Evolutionary conservation across 1,140 invertebrate species (phyloP).

Genomic region (Harpegnathos saltator): DNA sequence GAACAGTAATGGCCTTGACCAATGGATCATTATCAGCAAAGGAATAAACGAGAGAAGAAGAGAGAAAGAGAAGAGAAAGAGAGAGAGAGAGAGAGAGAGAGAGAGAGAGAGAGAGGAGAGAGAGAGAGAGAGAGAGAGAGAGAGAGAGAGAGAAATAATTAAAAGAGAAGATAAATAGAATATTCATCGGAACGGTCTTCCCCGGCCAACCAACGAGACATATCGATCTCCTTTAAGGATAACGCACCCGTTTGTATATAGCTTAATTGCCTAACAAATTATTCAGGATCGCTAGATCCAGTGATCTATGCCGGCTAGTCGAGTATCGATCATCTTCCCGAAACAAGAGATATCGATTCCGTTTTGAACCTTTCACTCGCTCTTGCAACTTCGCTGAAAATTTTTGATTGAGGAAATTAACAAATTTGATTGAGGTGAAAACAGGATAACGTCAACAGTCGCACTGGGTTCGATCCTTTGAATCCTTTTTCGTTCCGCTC

Average conservation of each 20-base stretch:
- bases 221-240: conserved; percentile 81
- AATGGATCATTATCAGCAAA: conserved; percentile 83
- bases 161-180: conserved; percentile 33
- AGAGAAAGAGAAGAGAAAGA: conserved; percentile 16
- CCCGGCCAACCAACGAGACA: conserved; percentile 81
- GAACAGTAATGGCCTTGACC: conserved; percentile 79
- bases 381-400: conserved; percentile 20
- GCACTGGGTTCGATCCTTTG: background rate
- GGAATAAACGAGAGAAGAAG: conserved; percentile 76
- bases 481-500: background rate
- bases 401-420: no score
- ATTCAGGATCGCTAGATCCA: conserved; percentile 79
- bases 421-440: conserved; percentile 13
- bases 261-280: conserved; percentile 82
- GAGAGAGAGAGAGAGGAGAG: conserved; percentile 3
- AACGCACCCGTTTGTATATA: conserved; percentile 81
- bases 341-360: conserved; percentile 22
- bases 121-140: conserved; percentile 14
- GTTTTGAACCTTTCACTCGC: background rate
- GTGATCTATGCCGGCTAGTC: conserved; percentile 77
- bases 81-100: conserved; percentile 19
- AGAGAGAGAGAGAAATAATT: conserved; percentile 40
- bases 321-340: conserved; percentile 60
- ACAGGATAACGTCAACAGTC: background rate
- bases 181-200: conserved; percentile 61